These are phyloP conservation scores for Chloroceryle amazona DNA, from an alignment of 2,797 vertebrate species.

Conservation along the genomic window DNA sequence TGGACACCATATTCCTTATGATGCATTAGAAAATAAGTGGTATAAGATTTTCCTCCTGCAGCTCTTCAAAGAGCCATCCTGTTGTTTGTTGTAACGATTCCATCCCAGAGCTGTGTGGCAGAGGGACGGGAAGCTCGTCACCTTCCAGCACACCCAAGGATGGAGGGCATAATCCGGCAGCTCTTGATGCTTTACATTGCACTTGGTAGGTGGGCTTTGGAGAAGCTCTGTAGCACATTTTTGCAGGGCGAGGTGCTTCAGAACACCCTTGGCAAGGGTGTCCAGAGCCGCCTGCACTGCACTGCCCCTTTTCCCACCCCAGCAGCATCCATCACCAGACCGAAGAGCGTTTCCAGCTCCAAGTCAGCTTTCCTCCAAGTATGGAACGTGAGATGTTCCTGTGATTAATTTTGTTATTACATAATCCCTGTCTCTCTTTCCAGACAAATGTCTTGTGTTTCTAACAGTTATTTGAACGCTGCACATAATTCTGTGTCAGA, in stretches of 20 bases:
- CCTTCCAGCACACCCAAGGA: neutral
- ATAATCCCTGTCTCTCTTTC: neutral
- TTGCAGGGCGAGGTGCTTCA: neutral
- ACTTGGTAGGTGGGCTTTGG: neutral
- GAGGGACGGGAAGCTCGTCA: neutral
- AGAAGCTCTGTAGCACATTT: neutral
- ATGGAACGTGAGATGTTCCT: accelerated
- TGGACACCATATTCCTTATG: no score
- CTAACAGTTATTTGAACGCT: neutral
- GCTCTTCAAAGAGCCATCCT: no score
- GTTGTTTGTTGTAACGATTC: neutral
- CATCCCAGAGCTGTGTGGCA: neutral
- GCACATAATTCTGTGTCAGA: slow-evolving; percentile 24
- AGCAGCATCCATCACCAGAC: neutral
- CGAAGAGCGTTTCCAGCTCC: neutral
- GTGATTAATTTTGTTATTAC: neutral
- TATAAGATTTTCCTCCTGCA: no score
- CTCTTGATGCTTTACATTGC: accelerated
- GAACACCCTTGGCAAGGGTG: neutral
- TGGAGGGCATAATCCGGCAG: neutral
- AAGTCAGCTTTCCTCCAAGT: neutral
- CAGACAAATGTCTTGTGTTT: slow-evolving; percentile 12
- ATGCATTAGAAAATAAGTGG: no score
- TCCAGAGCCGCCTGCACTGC: neutral
- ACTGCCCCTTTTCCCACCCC: neutral